Conservation (phyloP, 2,888 invertebrate genomes). For the Dynastes tityus region DNA sequence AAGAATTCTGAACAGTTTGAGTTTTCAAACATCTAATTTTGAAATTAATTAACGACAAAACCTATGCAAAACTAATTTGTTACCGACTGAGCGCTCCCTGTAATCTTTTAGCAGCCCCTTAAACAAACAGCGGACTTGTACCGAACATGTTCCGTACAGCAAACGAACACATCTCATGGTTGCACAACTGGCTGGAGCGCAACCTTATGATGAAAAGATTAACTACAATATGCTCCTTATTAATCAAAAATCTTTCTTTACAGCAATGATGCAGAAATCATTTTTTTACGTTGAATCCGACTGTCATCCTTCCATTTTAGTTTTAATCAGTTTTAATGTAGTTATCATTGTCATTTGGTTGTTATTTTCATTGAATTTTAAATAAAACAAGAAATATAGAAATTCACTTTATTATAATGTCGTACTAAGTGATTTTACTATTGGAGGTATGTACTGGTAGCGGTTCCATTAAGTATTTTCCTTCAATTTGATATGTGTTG, state of each 20-base stretch:
- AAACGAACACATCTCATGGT: too few species aligned
- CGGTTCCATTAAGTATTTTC: neutral
- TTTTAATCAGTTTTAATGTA: neutral
- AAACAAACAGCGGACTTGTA: too few species aligned
- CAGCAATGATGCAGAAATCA: neutral
- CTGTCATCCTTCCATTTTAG: neutral
- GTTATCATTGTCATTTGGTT: slow-evolving; percentile 21
- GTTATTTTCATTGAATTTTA: slow-evolving; percentile 6
- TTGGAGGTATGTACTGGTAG: slow-evolving; percentile 10
- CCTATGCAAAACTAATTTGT: too few species aligned
- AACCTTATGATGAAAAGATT: too few species aligned
- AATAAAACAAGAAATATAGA: neutral
- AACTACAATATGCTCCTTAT: too few species aligned
- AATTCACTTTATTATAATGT: slow-evolving; percentile 7
- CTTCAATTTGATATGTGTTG: neutral
- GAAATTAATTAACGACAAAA: too few species aligned
- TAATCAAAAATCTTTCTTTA: neutral
- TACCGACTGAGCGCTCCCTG: too few species aligned
- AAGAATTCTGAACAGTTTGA: too few species aligned
- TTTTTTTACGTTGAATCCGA: neutral
- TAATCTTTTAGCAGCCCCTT: too few species aligned
- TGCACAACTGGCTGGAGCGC: too few species aligned
- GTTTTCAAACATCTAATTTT: too few species aligned
- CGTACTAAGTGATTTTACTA: slow-evolving; percentile 16
- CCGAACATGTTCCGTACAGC: too few species aligned